Conservation (phyloP, 2,888 invertebrate genomes). For the Pristionchus japonicus region DNA sequence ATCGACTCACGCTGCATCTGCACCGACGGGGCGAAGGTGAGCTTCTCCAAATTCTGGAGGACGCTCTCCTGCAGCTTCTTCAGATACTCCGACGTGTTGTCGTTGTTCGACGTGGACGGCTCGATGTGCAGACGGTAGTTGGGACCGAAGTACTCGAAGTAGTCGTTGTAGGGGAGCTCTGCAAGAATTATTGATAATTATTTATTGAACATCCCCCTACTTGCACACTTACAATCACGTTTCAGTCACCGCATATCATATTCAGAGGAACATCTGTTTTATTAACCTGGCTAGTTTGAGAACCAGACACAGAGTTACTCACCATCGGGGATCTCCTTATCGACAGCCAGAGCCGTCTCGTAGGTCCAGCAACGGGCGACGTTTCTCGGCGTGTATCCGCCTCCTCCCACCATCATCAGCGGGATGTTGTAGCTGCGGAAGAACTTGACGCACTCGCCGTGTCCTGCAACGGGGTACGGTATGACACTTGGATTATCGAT, state of each 20-base stretch:
- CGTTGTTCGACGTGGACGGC: slow-evolving; percentile 65
- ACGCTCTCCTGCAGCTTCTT: slow-evolving; percentile 60
- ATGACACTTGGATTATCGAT: not conserved
- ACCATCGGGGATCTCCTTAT: slow-evolving; percentile 69
- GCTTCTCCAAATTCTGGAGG: slow-evolving; percentile 64
- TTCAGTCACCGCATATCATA: too few species aligned
- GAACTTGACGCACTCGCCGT: slow-evolving; percentile 93
- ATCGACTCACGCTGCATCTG: slow-evolving; percentile 69
- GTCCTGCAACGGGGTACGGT: slow-evolving; percentile 52
- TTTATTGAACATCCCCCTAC: too few species aligned
- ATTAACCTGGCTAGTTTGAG: too few species aligned
- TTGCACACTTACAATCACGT: too few species aligned
- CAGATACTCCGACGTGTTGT: slow-evolving; percentile 63
- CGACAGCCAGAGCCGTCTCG: slow-evolving; percentile 85
- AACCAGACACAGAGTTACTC: too few species aligned
- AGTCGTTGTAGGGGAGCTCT: slow-evolving; percentile 74
- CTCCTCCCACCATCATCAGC: slow-evolving; percentile 95
- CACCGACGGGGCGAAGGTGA: slow-evolving; percentile 68
- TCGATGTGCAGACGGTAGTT: slow-evolving; percentile 73
- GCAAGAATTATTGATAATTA: not conserved
- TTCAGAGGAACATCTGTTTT: too few species aligned
- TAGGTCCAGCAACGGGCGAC: slow-evolving; percentile 91
- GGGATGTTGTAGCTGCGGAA: slow-evolving; percentile 97
- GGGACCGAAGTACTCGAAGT: slow-evolving; percentile 72
- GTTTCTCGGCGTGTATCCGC: slow-evolving; percentile 80